phyloP scores from a whole-genome alignment of 2,888 invertebrate genomes.

The Augochlorella aurata region DNA sequence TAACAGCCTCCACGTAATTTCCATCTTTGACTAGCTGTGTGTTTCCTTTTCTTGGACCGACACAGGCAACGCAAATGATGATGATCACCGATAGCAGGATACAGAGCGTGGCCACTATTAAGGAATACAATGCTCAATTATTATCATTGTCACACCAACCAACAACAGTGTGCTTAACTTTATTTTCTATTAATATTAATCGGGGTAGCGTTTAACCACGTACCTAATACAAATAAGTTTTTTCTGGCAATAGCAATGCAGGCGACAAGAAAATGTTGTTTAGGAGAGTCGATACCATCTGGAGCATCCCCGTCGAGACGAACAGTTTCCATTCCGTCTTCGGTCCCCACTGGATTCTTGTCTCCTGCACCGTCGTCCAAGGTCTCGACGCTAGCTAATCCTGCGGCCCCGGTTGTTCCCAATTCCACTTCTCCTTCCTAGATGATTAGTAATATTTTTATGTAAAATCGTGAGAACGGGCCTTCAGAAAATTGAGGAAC shows the following conservation, averaged over 20 bases:
- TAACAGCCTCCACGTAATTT: conserved; percentile 88
- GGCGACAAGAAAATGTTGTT: conserved; percentile 72
- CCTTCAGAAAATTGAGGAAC: neutral
- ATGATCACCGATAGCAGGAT: conserved; percentile 86
- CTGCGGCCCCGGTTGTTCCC: conserved; percentile 85
- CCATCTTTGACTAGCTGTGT: conserved; percentile 88
- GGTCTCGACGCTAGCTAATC: conserved; percentile 92
- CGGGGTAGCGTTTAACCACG: too few species aligned
- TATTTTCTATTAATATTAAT: too few species aligned
- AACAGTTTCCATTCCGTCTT: conserved; percentile 89
- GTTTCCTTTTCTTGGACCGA: conserved; percentile 83
- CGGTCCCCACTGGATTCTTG: conserved; percentile 83
- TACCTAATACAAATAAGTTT: conserved; percentile 85
- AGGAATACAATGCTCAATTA: conserved; percentile 57
- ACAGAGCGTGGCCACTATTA: conserved; percentile 83
- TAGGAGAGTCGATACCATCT: conserved; percentile 77
- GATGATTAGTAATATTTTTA: neutral
- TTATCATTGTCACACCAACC: neutral
- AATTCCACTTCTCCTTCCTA: conserved; percentile 83
- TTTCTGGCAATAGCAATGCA: conserved; percentile 73
- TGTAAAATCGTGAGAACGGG: neutral
- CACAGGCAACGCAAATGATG: conserved; percentile 86
- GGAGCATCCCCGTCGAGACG: conserved; percentile 84
- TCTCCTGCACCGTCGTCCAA: conserved; percentile 89
- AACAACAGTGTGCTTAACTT: too few species aligned